A percentile compares a stretch with the other conserved stretches of the same genome.
Conservation (phyloP, 1,140 invertebrate species). For the Plectus sambesii region DNA sequence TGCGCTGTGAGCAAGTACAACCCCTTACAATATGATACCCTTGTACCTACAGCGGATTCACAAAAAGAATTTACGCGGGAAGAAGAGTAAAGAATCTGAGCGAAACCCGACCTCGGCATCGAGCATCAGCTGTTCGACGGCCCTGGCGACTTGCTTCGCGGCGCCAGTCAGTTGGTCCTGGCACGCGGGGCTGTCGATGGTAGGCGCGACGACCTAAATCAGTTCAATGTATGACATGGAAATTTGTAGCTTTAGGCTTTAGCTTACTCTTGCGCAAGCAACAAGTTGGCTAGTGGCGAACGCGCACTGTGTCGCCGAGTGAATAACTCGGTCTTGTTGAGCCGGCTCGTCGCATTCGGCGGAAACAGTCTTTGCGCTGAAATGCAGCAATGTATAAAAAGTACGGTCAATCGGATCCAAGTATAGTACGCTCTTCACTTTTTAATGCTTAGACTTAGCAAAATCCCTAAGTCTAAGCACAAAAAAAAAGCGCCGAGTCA, state of each 20-base stretch:
- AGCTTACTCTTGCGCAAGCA: conserved; percentile 90
- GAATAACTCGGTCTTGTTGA: conserved; percentile 61
- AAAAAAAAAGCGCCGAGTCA: conserved; percentile 5
- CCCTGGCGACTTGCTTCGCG: conserved; percentile 75
- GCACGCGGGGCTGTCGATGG: conserved; percentile 74
- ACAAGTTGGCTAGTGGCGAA: conserved; percentile 92
- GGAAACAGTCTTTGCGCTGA: conserved; percentile 54
- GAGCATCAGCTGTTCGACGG: conserved; percentile 76
- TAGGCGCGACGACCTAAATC: conserved; percentile 55
- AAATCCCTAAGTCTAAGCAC: background rate
- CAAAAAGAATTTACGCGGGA: background rate
- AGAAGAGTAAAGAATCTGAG: conserved; percentile 16
- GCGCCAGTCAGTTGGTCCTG: conserved; percentile 84
- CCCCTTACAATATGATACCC: no score
- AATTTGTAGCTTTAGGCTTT: conserved; percentile 42
- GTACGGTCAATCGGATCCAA: conserved; percentile 8
- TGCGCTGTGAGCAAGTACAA: no score
- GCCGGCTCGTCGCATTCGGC: conserved; percentile 62
- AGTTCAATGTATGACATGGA: no score
- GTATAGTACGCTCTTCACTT: background rate
- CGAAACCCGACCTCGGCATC: conserved; percentile 61
- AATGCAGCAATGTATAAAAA: conserved; percentile 42
- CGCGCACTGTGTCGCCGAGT: conserved; percentile 84
- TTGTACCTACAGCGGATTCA: background rate
- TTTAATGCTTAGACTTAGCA: no score